Evolutionary conservation across 2,797 vertebrate genomes (phyloP).

Genomic region (Acanthurus lineatus): DNA sequence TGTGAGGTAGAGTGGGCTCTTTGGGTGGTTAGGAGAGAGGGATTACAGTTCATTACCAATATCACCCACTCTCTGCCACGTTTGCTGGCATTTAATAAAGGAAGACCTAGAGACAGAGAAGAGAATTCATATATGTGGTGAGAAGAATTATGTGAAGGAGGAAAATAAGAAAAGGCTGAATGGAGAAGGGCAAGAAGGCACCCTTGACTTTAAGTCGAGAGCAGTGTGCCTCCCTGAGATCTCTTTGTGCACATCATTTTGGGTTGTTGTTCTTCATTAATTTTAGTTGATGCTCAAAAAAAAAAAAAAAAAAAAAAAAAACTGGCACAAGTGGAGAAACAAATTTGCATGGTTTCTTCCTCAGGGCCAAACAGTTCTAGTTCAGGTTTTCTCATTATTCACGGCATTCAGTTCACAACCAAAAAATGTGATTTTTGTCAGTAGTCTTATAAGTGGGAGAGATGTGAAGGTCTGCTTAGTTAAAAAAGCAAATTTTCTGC

Average conservation of each 20-base stretch:
- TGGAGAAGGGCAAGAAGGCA: slow-evolving; percentile 18
- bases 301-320: neutral
- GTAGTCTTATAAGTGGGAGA: slow-evolving; percentile 32
- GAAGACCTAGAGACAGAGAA: slow-evolving; percentile 36
- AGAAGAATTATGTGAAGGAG: slow-evolving; percentile 28
- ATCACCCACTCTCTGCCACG: slow-evolving; percentile 41
- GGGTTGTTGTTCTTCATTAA: slow-evolving; percentile 32
- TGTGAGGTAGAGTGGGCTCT: slow-evolving; percentile 23
- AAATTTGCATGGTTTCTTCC: slow-evolving; percentile 52
- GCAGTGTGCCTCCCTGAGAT: slow-evolving; percentile 32
- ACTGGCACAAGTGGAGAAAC: slow-evolving; percentile 37
- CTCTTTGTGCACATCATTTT: slow-evolving; percentile 16
- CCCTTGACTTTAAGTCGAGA: slow-evolving; percentile 25
- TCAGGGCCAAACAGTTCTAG: slow-evolving; percentile 59
- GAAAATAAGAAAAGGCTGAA: slow-evolving; percentile 44
- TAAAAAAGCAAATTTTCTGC: slow-evolving; percentile 39
- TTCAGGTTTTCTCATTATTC: slow-evolving; percentile 59
- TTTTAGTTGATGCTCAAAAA: slow-evolving; percentile 34
- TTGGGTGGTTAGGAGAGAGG: slow-evolving; percentile 47
- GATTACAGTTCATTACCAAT: slow-evolving; percentile 66
- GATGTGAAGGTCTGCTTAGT: slow-evolving; percentile 33
- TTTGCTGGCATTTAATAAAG: slow-evolving; percentile 63
- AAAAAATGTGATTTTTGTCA: slow-evolving; percentile 56
- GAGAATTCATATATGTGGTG: slow-evolving; percentile 32
- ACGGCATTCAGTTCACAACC: slow-evolving; percentile 31